Base-by-base conservation (phyloP, 2,113 vertebrate genomes). In the Brachyistius frenatus region DNA sequence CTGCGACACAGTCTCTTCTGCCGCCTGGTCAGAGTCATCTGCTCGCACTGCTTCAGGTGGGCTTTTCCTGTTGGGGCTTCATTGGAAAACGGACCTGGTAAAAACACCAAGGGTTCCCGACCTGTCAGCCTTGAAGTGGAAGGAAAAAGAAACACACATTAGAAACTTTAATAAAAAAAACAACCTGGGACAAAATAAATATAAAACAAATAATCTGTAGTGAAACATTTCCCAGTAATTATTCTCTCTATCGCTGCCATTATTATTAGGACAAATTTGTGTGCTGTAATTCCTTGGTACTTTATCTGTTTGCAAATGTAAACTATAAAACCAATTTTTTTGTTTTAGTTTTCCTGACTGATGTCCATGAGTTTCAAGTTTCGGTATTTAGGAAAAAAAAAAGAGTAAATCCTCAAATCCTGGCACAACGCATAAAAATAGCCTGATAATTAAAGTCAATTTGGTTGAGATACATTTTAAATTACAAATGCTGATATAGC, bases 11-110 rank as follows among this genome's bases (percentile, higher is more conserved):
- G 93, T 46, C 98, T 93, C 93, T 96, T 97, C 94, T 99, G 98
- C 66, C 94, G 93, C 31, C 96, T 93, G 65, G 96, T 97, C 81
- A 99, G 92, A 58, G 95, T 95, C 78, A 99, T 96, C 92, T 98
- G 92, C 79, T 99, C 97, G 53, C 98, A 99, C 94, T 98, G 98
- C 92, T 99, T 99, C 79, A 97, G 76, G 69, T 99, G 96, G 16
- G 94, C 93, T 74, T 95, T 96, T 0, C 93, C 94, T 9, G 95
- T 93, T 14, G 95, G 92, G 0, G 88, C 84, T 0, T 97, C 89
- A 73, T 80, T 93, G 5, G 92, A 82, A 7, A 95, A 94, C 9
- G 94, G 93, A 1, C 95, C 92, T 0, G 98, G 96, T 75, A 99
- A 91, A 41, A 96, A 96, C 0, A 94, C 96, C 89, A 99, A 87